Percentiles rank a stretch among this genome's conserved stretches.
Conservation (phyloP, 1,140 invertebrate species). For the Cryptotermes secundus region DNA sequence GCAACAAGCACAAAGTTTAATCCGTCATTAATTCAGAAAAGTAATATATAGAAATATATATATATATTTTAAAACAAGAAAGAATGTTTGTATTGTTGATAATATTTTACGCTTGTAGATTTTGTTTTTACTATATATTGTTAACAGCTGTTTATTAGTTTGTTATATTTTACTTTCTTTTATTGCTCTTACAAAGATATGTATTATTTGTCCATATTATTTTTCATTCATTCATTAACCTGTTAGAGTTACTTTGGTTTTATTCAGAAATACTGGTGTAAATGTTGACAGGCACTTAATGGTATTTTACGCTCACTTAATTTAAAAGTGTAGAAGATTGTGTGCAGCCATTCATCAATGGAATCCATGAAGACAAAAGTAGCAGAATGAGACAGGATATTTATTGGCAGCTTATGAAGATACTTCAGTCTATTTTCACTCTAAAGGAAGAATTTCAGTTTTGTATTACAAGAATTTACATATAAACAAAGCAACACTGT, state of each 20-base stretch:
- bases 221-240: background rate
- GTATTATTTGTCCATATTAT: constrained; percentile 1
- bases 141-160: constrained; percentile 32
- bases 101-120: constrained; percentile 32
- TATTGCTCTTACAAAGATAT: constrained; percentile 11
- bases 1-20: constrained; percentile 8
- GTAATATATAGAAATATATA: background rate
- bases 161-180: constrained; percentile 26
- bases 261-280: background rate
- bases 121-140: constrained; percentile 23
- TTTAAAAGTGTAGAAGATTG: background rate
- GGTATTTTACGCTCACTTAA: background rate
- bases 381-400: background rate
- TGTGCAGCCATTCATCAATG: background rate
- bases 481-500: background rate
- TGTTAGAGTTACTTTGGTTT: background rate
- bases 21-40: background rate
- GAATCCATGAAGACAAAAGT: background rate
- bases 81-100: constrained; percentile 27
- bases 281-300: background rate
- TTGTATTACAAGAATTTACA: background rate
- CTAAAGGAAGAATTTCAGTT: background rate
- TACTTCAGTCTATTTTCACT: background rate
- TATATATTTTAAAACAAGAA: constrained; percentile 22
- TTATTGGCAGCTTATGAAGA: background rate